Percentiles rank a stretch among this genome's conserved stretches.
phyloP scores from a whole-genome alignment of 1,140 invertebrate genomes.

The Ectropis grisescens region DNA sequence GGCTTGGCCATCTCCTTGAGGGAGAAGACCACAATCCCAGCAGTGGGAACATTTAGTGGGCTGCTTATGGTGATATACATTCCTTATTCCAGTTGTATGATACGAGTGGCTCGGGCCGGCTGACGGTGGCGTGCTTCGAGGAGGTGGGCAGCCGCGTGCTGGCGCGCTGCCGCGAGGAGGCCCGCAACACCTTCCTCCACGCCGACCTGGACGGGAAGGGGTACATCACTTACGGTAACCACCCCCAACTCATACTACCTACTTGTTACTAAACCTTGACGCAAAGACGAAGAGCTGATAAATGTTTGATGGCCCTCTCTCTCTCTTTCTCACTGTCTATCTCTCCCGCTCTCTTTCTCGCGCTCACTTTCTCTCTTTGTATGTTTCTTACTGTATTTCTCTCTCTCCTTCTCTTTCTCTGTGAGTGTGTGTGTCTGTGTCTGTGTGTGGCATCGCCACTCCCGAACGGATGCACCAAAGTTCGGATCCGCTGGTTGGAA shows the following conservation, averaged over 20 bases:
- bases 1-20: too few relatives aligned
- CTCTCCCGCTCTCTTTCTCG: neutral
- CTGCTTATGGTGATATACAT: too few relatives aligned
- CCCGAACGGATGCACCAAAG: too few relatives aligned
- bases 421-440: too few relatives aligned
- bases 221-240: conserved; percentile 66
- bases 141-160: conserved; percentile 59
- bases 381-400: too few relatives aligned
- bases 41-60: too few relatives aligned
- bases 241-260: neutral
- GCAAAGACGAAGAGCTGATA: neutral
- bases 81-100: conserved; percentile 67
- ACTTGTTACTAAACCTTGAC: neutral
- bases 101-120: conserved; percentile 39
- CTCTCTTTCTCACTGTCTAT: neutral
- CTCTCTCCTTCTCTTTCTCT: too few relatives aligned
- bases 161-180: conserved; percentile 61
- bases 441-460: too few relatives aligned
- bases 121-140: conserved; percentile 50
- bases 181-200: conserved; percentile 59
- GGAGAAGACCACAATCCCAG: too few relatives aligned
- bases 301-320: neutral
- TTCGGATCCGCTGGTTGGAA: too few relatives aligned
- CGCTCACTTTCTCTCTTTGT: neutral
- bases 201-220: conserved; percentile 61